Evolutionary conservation across 2,797 vertebrate genomes (phyloP).

Genomic region (Smutsia gigantea): DNA sequence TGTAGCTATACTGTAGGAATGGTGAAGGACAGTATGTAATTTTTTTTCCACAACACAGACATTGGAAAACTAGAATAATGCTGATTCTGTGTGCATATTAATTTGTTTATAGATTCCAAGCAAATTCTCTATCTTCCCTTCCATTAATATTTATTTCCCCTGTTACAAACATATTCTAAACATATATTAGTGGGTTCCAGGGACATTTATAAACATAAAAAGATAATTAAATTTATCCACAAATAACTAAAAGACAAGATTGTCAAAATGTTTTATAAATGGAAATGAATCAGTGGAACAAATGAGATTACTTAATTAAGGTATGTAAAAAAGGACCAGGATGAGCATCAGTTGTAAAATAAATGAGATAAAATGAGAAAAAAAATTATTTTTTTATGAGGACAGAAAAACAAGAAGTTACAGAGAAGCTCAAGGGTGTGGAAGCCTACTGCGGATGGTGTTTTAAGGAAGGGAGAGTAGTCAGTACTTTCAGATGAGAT

Average conservation of each 20-base stretch:
- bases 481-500: background rate
- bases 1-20: background rate
- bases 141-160: background rate
- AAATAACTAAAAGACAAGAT: background rate
- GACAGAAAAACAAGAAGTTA: background rate
- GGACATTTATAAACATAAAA: background rate
- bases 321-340: background rate
- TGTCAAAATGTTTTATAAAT: background rate
- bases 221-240: background rate
- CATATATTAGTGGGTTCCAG: fast-evolving
- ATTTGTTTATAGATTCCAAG: background rate
- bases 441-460: background rate
- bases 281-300: background rate
- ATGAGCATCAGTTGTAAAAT: background rate
- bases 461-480: background rate
- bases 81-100: background rate
- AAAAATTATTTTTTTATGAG: background rate
- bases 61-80: background rate
- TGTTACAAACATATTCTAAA: background rate
- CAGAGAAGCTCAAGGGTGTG: background rate
- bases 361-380: background rate
- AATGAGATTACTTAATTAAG: background rate
- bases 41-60: background rate
- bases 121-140: background rate
- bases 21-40: background rate